These are phyloP conservation scores for Rhipidura dahli DNA, from an alignment of 2,113 vertebrate genomes.

Conservation along the genomic window DNA sequence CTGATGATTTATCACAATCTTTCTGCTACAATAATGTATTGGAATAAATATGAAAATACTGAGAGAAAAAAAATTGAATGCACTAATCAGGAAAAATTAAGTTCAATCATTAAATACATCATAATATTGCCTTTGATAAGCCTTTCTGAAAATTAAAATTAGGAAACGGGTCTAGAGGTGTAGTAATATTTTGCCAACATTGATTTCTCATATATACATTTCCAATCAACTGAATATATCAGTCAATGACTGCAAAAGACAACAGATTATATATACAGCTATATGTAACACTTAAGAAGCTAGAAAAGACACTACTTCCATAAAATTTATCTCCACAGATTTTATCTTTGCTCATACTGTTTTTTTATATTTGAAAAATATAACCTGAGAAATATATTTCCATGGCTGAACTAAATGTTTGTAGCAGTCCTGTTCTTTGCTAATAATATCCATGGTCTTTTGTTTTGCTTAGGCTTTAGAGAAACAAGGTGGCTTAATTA, in stretches of 20 bases:
- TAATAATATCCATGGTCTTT: not conserved
- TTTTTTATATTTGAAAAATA: not conserved
- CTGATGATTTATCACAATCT: not conserved
- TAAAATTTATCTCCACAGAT: not conserved
- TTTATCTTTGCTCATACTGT: not conserved
- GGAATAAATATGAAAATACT: not conserved
- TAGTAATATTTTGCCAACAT: not conserved
- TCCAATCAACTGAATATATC: not conserved
- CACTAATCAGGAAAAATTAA: not conserved
- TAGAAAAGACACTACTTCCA: not conserved
- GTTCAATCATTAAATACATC: not conserved
- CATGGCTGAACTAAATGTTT: not conserved
- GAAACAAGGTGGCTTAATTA: not conserved
- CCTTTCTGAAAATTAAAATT: not conserved
- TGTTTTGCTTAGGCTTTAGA: not conserved
- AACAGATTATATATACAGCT: not conserved
- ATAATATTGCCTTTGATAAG: not conserved
- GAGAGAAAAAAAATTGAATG: not conserved
- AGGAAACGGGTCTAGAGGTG: not conserved
- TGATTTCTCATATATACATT: not conserved
- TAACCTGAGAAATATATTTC: not conserved
- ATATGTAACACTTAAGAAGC: not conserved
- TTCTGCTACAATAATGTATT: not conserved
- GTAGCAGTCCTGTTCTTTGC: not conserved
- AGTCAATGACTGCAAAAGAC: not conserved